Evolutionary conservation across 2,888 invertebrate species (phyloP).

Genomic region (Colletes collaris): DNA sequence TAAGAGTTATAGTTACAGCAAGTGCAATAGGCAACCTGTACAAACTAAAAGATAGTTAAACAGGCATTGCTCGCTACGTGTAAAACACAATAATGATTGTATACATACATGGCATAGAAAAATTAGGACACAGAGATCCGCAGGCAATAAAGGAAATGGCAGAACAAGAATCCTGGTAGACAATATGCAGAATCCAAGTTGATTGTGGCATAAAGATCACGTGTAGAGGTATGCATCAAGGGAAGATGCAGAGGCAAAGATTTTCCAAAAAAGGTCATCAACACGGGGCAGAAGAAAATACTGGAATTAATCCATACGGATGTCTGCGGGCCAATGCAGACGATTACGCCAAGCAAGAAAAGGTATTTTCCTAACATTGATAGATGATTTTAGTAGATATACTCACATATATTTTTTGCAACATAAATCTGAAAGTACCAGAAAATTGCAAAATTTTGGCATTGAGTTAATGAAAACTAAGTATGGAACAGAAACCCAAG

Average conservation of each 20-base stretch:
- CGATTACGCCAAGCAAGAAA: conserved; percentile 2
- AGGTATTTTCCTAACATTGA: background rate
- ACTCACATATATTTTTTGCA: no score
- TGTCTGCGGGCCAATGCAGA: no score
- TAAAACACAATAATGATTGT: background rate
- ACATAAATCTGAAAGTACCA: background rate
- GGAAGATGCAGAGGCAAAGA: conserved; percentile 12
- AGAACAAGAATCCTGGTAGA: background rate
- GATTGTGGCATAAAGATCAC: background rate
- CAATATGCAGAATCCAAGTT: background rate
- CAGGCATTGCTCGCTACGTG: background rate
- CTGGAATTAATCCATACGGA: background rate
- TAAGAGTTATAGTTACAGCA: conserved; percentile 8
- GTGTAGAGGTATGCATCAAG: background rate
- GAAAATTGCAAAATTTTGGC: conserved; percentile 4
- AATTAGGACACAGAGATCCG: conserved; percentile 2
- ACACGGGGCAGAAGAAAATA: background rate
- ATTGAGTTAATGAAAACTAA: conserved; percentile 9
- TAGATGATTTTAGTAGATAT: background rate
- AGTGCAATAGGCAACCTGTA: conserved; percentile 4
- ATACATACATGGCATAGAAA: no score
- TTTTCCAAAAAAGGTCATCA: background rate
- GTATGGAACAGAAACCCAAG: conserved; percentile 4
- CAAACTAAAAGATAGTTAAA: background rate
- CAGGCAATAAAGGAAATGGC: conserved; percentile 11